A percentile compares a stretch with the other conserved stretches of the same genome.
Evolutionary conservation across 2,797 vertebrate genomes (phyloP).

Genomic region (Antennarius maculatus): DNA sequence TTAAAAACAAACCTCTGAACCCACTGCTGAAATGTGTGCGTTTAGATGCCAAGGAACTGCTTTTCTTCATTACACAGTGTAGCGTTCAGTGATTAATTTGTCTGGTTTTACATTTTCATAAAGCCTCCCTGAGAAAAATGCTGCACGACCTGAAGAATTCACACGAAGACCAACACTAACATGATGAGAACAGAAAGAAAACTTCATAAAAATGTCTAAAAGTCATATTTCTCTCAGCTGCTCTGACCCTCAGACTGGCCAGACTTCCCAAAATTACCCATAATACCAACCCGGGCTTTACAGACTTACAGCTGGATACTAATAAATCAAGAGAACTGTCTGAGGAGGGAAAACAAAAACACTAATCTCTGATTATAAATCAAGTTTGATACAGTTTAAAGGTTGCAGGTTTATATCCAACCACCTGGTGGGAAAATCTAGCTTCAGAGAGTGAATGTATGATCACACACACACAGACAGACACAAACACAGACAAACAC

Average conservation of each 20-base stretch:
- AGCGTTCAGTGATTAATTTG: constrained; percentile 41
- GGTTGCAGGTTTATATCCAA: not conserved
- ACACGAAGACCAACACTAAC: constrained; percentile 33
- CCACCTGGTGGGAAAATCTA: constrained; percentile 15
- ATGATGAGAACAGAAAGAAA: constrained; percentile 40
- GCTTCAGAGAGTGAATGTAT: not conserved
- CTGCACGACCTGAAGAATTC: constrained; percentile 36
- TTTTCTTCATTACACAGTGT: constrained; percentile 25
- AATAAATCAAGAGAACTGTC: constrained; percentile 43
- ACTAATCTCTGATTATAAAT: constrained; percentile 11
- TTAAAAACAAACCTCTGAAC: constrained; percentile 39
- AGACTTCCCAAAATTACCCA: constrained; percentile 26
- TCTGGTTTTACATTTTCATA: constrained; percentile 58
- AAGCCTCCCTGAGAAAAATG: constrained; percentile 58
- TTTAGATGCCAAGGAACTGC: constrained; percentile 29
- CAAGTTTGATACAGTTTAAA: not conserved
- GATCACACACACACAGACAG: no score
- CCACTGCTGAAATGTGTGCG: constrained; percentile 16
- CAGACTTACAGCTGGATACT: constrained; percentile 10
- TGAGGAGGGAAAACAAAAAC: constrained; percentile 21
- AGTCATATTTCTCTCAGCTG: constrained; percentile 62
- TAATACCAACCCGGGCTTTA: constrained; percentile 19
- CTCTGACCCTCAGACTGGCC: constrained; percentile 20
- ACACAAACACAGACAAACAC: no score
- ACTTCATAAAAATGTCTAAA: constrained; percentile 42